phyloP scores from a whole-genome alignment of 2,113 vertebrate species.

The Vimba vimba region DNA sequence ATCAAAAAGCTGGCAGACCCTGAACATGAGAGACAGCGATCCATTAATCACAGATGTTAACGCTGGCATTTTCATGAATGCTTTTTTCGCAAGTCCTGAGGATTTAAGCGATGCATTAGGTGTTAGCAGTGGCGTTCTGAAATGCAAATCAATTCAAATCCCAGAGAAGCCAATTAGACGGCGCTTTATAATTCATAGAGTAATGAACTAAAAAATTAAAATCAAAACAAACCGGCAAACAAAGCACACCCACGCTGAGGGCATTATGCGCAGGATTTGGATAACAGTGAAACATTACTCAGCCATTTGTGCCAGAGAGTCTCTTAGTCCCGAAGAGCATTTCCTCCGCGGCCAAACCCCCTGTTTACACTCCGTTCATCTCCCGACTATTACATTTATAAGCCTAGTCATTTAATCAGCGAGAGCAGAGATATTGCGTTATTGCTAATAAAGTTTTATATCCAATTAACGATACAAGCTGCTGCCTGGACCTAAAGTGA shows the following conservation, averaged over 20 bases:
- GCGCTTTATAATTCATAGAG: constrained; percentile 46
- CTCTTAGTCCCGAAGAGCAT: neutral
- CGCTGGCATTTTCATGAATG: neutral
- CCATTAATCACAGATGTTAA: constrained; percentile 19
- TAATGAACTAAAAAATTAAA: constrained; percentile 47
- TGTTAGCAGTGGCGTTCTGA: constrained; percentile 16
- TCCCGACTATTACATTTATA: constrained; percentile 41
- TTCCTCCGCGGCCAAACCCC: neutral
- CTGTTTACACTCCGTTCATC: constrained; percentile 40
- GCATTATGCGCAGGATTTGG: constrained; percentile 12
- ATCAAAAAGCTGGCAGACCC: constrained; percentile 30
- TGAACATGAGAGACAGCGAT: constrained; percentile 32
- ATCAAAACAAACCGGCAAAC: constrained; percentile 46
- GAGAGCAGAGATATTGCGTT: neutral
- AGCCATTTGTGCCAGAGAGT: constrained; percentile 35
- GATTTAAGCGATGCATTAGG: constrained; percentile 35
- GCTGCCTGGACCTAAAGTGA: constrained; percentile 36
- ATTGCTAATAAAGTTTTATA: constrained; percentile 21
- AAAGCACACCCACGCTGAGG: constrained; percentile 25
- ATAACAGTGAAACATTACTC: constrained; percentile 3
- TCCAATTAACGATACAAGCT: constrained; percentile 41
- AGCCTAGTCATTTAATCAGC: constrained; percentile 39
- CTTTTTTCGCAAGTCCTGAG: constrained; percentile 10
- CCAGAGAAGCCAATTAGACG: constrained; percentile 56
- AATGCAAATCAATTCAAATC: constrained; percentile 50